Percentiles rank a stretch among this genome's conserved stretches.
These are phyloP conservation scores for Euzophera pinguis DNA, from an alignment of 2,888 invertebrate genomes.

Conservation along the genomic window DNA sequence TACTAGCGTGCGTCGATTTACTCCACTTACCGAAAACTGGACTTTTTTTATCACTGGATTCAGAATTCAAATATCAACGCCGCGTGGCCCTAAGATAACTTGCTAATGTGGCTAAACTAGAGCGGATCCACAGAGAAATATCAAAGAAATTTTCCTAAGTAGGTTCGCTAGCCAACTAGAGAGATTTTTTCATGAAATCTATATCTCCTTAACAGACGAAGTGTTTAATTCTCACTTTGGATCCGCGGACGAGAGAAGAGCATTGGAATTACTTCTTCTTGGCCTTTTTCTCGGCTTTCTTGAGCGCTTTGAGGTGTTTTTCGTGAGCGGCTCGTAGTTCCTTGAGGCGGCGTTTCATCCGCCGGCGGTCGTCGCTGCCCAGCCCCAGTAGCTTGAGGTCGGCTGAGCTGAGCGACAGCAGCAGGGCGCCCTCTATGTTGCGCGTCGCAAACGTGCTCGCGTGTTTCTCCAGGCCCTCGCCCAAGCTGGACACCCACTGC, in stretches of 20 bases:
- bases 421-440: constrained; percentile 91
- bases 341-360: constrained; percentile 90
- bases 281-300: constrained; percentile 91
- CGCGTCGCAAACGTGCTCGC: constrained; percentile 93
- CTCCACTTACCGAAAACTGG: neutral
- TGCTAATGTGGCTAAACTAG: neutral
- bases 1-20: constrained; percentile 6
- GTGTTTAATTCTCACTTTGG: neutral
- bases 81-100: neutral
- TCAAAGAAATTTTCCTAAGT: neutral
- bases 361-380: constrained; percentile 88
- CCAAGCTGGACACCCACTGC: constrained; percentile 92
- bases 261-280: constrained; percentile 80
- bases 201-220: neutral
- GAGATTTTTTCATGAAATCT: neutral
- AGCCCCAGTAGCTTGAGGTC: constrained; percentile 94
- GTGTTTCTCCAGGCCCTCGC: constrained; percentile 93
- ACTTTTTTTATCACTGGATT: constrained; percentile 3
- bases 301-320: constrained; percentile 91
- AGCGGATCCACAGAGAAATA: neutral
- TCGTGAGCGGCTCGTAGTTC: constrained; percentile 90
- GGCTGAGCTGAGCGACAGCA: constrained; percentile 93
- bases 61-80: neutral
- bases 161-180: constrained; percentile 2
- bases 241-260: neutral